phyloP scores from a whole-genome alignment of 2,888 invertebrate species.

The Caenorhabditis doughertyi region DNA sequence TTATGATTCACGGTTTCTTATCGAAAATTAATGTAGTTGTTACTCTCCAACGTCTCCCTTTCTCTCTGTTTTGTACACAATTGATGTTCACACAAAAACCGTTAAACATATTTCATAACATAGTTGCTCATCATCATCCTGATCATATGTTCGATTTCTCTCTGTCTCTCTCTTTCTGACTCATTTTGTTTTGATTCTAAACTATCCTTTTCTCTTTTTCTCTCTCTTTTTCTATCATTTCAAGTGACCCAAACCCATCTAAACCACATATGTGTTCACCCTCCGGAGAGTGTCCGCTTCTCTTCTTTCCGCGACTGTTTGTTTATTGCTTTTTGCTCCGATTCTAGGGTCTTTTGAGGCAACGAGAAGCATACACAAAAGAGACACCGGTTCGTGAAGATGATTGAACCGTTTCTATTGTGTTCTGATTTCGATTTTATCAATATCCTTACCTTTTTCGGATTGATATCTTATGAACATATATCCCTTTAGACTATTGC shows the following conservation, averaged over 20 bases:
- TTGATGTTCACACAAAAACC: not conserved
- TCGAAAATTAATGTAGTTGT: too few species aligned
- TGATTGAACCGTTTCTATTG: constrained; percentile 1
- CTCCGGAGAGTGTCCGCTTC: constrained; percentile 53
- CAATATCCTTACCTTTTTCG: too few species aligned
- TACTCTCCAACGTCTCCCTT: too few species aligned
- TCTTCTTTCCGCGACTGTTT: constrained; percentile 41
- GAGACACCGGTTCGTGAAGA: constrained; percentile 49
- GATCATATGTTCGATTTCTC: constrained; percentile 29
- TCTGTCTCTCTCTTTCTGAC: not conserved
- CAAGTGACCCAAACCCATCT: constrained; percentile 24
- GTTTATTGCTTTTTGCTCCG: constrained; percentile 59
- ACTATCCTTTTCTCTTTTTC: constrained; percentile 8
- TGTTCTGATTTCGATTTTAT: constrained; percentile 17
- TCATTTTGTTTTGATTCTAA: not conserved
- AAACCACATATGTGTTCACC: not conserved
- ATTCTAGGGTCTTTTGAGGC: too few species aligned
- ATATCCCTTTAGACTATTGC: not conserved
- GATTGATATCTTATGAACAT: too few species aligned
- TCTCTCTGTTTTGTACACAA: not conserved
- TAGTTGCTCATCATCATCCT: constrained; percentile 18
- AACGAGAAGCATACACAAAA: constrained; percentile 38
- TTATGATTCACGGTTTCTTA: too few species aligned
- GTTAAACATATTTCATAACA: constrained; percentile 14
- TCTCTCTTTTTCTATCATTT: constrained; percentile 13